Conservation (phyloP, 1,140 invertebrate genomes). For the Diploscapter pachys region DNA sequence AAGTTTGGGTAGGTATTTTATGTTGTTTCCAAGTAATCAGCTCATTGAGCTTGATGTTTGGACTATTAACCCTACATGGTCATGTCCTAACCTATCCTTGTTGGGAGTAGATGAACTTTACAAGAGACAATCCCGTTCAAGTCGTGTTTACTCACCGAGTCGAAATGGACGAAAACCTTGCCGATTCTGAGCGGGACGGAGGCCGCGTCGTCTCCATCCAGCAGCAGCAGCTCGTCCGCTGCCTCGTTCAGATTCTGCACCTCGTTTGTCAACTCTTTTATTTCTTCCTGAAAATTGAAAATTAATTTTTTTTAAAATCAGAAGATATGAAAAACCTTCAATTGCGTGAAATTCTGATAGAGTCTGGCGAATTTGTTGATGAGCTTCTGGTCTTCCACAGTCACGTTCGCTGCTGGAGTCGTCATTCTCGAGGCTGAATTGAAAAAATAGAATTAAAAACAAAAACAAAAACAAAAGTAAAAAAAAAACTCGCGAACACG, state of each 20-base stretch:
- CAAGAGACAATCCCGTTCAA: too few species aligned
- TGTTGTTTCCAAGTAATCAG: too few species aligned
- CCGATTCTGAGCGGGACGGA: constrained; percentile 59
- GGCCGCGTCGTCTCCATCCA: constrained; percentile 71
- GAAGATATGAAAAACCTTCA: constrained; percentile 74
- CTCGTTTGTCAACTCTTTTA: constrained; percentile 67
- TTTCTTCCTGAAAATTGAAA: constrained; percentile 33
- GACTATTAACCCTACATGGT: too few species aligned
- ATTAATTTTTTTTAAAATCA: constrained; percentile 12
- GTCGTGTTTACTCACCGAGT: not conserved
- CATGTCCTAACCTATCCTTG: not conserved
- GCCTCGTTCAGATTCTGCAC: constrained; percentile 88
- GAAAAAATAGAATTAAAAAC: not conserved
- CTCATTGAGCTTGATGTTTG: too few species aligned
- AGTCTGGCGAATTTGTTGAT: constrained; percentile 91
- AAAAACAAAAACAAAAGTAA: too few species aligned
- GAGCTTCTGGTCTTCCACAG: constrained; percentile 92
- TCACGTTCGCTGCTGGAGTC: constrained; percentile 62
- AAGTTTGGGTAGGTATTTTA: too few species aligned
- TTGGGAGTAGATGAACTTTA: too few species aligned
- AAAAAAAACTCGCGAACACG: too few species aligned
- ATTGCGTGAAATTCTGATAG: constrained; percentile 84
- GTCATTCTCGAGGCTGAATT: too few species aligned
- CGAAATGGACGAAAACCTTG: constrained; percentile 46
- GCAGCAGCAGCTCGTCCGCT: constrained; percentile 76